Percentiles rank a stretch among this genome's conserved stretches.
phyloP scores from a whole-genome alignment of 2,888 invertebrate species.

The Kuschelorhynchus macadamiae region DNA sequence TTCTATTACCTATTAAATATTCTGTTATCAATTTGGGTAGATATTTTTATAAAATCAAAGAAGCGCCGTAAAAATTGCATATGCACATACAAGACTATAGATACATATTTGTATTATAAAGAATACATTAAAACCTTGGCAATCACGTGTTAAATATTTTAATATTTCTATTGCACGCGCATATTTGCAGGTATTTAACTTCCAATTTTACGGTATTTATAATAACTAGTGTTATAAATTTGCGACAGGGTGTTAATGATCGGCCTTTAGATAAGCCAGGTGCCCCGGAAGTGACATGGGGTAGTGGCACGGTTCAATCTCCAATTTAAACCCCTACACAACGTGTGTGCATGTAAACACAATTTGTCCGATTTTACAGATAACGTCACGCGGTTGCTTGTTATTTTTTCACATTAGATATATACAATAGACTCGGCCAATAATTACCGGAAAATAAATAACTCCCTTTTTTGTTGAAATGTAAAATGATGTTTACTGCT shows the following conservation, averaged over 20 bases:
- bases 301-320: conserved; percentile 48
- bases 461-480: too few relatives aligned
- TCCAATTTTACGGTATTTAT: conserved; percentile 47
- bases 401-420: conserved; percentile 23
- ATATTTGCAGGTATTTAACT: conserved; percentile 15
- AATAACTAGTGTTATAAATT: conserved; percentile 46
- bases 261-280: conserved; percentile 50
- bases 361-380: conserved; percentile 50
- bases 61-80: too few relatives aligned
- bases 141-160: background rate
- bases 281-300: conserved; percentile 49
- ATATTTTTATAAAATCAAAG: too few relatives aligned
- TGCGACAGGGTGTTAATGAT: conserved; percentile 49
- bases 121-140: conserved; percentile 3
- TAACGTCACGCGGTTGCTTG: conserved; percentile 35
- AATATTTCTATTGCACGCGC: background rate
- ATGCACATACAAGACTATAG: too few relatives aligned
- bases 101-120: too few relatives aligned
- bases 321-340: conserved; percentile 48
- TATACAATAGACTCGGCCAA: background rate
- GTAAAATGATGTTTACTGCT: too few relatives aligned
- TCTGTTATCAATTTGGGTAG: too few relatives aligned
- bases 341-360: conserved; percentile 49
- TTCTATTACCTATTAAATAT: too few relatives aligned
- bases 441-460: too few relatives aligned